Evolutionary conservation across 2,888 invertebrate genomes (phyloP).

Genomic region (Drosophila suboccidentalis): DNA sequence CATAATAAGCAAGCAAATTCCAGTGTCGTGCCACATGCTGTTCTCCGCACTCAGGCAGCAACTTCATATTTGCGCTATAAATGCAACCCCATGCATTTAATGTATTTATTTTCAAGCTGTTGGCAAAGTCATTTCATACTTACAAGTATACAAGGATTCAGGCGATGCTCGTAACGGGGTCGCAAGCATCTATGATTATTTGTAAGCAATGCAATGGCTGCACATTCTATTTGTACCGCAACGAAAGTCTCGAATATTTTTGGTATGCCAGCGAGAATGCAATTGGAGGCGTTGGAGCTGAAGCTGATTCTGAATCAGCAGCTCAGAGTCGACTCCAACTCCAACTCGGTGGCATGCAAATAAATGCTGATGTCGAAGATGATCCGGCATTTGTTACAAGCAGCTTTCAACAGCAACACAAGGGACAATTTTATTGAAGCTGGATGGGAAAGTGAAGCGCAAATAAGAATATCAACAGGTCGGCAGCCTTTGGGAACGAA

Average conservation of each 20-base stretch:
- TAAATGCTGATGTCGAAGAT: slow-evolving; percentile 38
- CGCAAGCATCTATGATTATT: slow-evolving; percentile 38
- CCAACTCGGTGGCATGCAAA: slow-evolving; percentile 37
- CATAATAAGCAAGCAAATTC: slow-evolving; percentile 52
- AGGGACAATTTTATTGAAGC: slow-evolving; percentile 15
- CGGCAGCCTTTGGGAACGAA: background rate
- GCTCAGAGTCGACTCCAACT: slow-evolving; percentile 5
- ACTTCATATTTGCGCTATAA: slow-evolving; percentile 35
- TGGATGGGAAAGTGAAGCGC: background rate
- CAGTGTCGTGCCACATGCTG: slow-evolving; percentile 23
- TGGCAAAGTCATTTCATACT: slow-evolving; percentile 27
- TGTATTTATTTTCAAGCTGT: slow-evolving; percentile 33
- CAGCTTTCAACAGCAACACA: slow-evolving; percentile 1
- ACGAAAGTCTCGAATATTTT: slow-evolving; percentile 14
- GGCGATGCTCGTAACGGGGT: background rate
- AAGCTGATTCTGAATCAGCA: background rate
- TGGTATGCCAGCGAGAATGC: slow-evolving; percentile 19
- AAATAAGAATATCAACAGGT: slow-evolving; percentile 22
- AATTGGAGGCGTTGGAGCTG: background rate
- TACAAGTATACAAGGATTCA: slow-evolving; percentile 5
- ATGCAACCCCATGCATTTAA: slow-evolving; percentile 14
- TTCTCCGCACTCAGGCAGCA: slow-evolving; percentile 14
- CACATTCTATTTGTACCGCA: slow-evolving; percentile 33
- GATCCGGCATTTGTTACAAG: background rate
- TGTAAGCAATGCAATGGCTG: slow-evolving; percentile 19